phyloP scores from a whole-genome alignment of 2,888 invertebrate species.

The Troides oblongomaculatus region DNA sequence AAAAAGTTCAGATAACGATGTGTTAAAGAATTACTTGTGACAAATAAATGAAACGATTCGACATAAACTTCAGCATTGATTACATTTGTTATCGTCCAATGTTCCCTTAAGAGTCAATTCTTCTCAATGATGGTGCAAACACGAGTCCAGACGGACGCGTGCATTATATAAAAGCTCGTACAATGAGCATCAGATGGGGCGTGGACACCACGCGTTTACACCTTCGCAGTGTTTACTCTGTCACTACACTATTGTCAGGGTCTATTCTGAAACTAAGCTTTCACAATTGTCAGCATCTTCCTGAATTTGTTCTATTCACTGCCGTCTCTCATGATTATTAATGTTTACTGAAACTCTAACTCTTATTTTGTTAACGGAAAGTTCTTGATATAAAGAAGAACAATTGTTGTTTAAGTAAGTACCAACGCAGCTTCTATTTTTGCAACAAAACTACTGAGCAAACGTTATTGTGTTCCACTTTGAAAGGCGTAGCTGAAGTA shows the following conservation, averaged over 20 bases:
- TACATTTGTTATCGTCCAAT: conserved; percentile 16
- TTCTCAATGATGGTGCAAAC: conserved; percentile 28
- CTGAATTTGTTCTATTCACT: conserved; percentile 14
- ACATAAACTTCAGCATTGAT: neutral
- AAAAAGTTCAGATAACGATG: too few species aligned
- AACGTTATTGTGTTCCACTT: too few species aligned
- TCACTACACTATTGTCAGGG: conserved; percentile 24
- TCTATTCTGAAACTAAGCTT: conserved; percentile 21
- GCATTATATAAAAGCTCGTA: conserved; percentile 27
- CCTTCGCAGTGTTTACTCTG: conserved; percentile 23
- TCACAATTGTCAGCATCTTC: conserved; percentile 13
- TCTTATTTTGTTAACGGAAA: too few species aligned
- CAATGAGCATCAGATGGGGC: conserved; percentile 27
- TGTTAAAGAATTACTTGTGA: neutral
- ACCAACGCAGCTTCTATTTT: too few species aligned
- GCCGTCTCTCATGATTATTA: conserved; percentile 2
- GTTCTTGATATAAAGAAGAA: too few species aligned
- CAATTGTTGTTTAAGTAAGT: too few species aligned
- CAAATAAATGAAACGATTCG: neutral
- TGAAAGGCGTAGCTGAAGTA: too few species aligned
- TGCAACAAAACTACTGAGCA: too few species aligned
- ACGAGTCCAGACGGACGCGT: conserved; percentile 25
- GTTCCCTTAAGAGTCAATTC: conserved; percentile 19
- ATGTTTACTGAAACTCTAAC: neutral
- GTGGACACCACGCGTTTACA: conserved; percentile 24